A percentile compares a stretch with the other conserved stretches of the same genome.
Evolutionary conservation across 2,113 vertebrate species (phyloP).

Genomic region (Ascaphus truei): DNA sequence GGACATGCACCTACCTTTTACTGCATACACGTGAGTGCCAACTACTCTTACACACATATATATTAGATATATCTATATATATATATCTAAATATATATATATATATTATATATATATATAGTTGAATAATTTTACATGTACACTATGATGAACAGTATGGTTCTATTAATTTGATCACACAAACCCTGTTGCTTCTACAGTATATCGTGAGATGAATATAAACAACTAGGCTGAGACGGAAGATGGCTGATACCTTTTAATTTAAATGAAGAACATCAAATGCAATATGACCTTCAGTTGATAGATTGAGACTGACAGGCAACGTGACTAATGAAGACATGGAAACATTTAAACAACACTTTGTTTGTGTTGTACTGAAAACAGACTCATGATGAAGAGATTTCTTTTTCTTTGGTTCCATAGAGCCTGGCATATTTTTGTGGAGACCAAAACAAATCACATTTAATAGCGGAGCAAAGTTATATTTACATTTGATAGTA

Average conservation of each 20-base stretch:
- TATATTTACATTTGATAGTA: constrained; percentile 46
- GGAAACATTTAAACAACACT: constrained; percentile 18
- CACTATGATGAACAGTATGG: too few species aligned
- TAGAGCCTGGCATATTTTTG: neutral
- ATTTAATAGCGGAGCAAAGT: too few species aligned
- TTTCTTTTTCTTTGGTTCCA: neutral
- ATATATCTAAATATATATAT: too few species aligned
- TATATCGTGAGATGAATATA: too few species aligned
- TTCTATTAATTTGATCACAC: too few species aligned
- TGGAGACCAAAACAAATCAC: neutral
- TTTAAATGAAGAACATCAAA: neutral
- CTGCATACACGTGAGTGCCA: too few species aligned
- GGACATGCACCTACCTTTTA: too few species aligned
- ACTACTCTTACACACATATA: too few species aligned
- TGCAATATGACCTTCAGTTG: neutral
- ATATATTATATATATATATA: too few species aligned
- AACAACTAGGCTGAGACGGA: neutral
- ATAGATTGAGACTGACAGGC: constrained; percentile 21
- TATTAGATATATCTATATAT: too few species aligned
- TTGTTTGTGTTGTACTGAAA: neutral
- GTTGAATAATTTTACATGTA: too few species aligned
- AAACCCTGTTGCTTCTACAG: too few species aligned
- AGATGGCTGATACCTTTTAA: neutral
- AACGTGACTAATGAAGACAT: neutral
- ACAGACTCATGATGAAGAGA: neutral